Evolutionary conservation across 2,113 vertebrate genomes (phyloP).

Genomic region (Bothrops jararaca): DNA sequence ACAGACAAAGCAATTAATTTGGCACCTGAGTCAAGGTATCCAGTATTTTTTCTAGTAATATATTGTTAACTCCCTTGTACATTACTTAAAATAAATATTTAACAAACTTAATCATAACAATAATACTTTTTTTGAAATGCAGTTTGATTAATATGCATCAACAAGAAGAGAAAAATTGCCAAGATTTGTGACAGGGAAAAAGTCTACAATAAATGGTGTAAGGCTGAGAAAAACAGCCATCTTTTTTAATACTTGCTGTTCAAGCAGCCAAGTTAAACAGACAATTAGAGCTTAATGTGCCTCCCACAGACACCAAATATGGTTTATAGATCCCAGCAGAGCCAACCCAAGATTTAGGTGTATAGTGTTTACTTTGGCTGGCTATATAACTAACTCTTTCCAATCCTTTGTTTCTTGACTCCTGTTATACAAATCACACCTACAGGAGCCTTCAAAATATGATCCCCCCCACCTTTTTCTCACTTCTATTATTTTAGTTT

Average conservation of each 20-base stretch:
- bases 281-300: constrained; percentile 58
- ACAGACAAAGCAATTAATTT: neutral
- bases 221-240: constrained; percentile 50
- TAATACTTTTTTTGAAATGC: constrained; percentile 39
- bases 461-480: neutral
- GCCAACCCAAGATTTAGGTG: constrained; percentile 38
- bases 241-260: constrained; percentile 45
- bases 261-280: constrained; percentile 61
- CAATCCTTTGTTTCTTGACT: constrained; percentile 31
- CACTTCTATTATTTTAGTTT: constrained; percentile 4
- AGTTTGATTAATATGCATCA: constrained; percentile 30
- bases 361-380: constrained; percentile 64
- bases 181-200: constrained; percentile 13
- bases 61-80: neutral
- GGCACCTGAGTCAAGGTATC: neutral
- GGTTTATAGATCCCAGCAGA: constrained; percentile 49
- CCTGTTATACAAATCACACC: constrained; percentile 53
- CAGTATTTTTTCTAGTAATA: neutral
- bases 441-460: constrained; percentile 38
- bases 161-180: constrained; percentile 13
- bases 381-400: neutral
- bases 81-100: neutral
- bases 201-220: constrained; percentile 44
- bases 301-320: constrained; percentile 57
- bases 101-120: neutral